Evolutionary conservation across 1,140 invertebrate species (phyloP).

Genomic region (Mesaphorura yosii): DNA sequence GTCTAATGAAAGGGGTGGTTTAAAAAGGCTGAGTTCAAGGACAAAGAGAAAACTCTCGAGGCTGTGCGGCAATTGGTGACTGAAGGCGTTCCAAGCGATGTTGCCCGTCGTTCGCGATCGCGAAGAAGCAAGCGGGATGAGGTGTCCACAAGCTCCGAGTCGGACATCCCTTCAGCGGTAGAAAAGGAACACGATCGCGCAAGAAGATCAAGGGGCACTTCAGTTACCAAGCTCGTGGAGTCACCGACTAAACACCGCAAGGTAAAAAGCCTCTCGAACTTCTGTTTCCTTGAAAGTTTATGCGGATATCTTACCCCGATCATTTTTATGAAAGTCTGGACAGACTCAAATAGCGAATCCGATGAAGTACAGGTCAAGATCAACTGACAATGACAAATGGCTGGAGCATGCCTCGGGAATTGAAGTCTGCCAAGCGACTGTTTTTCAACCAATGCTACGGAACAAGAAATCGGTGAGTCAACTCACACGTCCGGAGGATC

Average conservation of each 20-base stretch:
- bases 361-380: constrained; percentile 66
- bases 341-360: too few relatives aligned
- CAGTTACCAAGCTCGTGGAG: too few relatives aligned
- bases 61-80: constrained; percentile 17
- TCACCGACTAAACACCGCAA: too few relatives aligned
- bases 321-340: too few relatives aligned
- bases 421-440: constrained; percentile 58
- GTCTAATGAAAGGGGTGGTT: not conserved
- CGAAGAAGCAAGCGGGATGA: constrained; percentile 4
- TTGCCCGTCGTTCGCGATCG: not conserved
- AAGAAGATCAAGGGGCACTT: too few relatives aligned
- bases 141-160: constrained; percentile 23
- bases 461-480: constrained; percentile 73
- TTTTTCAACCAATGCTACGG: constrained; percentile 71
- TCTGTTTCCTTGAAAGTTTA: too few relatives aligned
- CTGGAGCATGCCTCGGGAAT: constrained; percentile 74
- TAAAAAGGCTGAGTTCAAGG: constrained; percentile 21
- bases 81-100: not conserved
- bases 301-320: too few relatives aligned
- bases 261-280: too few relatives aligned
- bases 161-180: constrained; percentile 6
- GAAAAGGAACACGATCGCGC: not conserved
- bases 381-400: constrained; percentile 63
- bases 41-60: constrained; percentile 25
- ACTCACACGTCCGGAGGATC: constrained; percentile 55